Percentiles rank a stretch among this genome's conserved stretches.
These are phyloP conservation scores for Itoplectis maculator DNA, from an alignment of 2,888 invertebrate species.

Conservation along the genomic window DNA sequence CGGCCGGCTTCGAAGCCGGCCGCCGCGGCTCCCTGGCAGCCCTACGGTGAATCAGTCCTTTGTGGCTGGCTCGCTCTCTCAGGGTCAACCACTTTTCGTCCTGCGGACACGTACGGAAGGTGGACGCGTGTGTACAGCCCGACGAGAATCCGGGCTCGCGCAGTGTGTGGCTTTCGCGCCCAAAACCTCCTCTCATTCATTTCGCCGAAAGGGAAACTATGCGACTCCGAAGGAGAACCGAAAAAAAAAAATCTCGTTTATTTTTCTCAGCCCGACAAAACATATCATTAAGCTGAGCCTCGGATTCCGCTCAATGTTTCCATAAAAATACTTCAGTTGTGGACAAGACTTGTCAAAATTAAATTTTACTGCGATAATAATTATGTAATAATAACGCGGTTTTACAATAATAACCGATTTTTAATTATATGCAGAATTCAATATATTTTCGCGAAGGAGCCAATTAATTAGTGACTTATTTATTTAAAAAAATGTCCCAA, in stretches of 20 bases:
- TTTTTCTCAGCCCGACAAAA: neutral
- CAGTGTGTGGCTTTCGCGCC: slow-evolving; percentile 34
- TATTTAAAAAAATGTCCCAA: too few relatives aligned
- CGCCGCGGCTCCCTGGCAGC: slow-evolving; percentile 72
- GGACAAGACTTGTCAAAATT: neutral
- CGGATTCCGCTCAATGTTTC: neutral
- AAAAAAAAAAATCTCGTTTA: neutral
- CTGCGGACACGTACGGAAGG: slow-evolving; percentile 58
- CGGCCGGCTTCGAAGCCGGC: slow-evolving; percentile 25
- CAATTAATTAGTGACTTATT: too few relatives aligned
- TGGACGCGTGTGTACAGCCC: slow-evolving; percentile 43
- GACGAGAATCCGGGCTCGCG: slow-evolving; percentile 41
- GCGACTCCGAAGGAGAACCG: neutral
- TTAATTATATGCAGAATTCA: too few relatives aligned
- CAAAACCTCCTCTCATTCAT: slow-evolving; percentile 23
- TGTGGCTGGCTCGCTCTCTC: slow-evolving; percentile 81
- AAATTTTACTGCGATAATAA: too few relatives aligned
- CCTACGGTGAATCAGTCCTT: slow-evolving; percentile 83
- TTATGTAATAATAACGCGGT: too few relatives aligned
- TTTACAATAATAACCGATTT: too few relatives aligned
- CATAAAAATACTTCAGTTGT: neutral
- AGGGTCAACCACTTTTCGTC: slow-evolving; percentile 84
- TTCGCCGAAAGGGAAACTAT: slow-evolving; percentile 13
- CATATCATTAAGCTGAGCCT: neutral
- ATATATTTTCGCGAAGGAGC: too few relatives aligned